Base-by-base conservation (phyloP, 1,140 invertebrate species). In the Eurosta solidaginis region DNA sequence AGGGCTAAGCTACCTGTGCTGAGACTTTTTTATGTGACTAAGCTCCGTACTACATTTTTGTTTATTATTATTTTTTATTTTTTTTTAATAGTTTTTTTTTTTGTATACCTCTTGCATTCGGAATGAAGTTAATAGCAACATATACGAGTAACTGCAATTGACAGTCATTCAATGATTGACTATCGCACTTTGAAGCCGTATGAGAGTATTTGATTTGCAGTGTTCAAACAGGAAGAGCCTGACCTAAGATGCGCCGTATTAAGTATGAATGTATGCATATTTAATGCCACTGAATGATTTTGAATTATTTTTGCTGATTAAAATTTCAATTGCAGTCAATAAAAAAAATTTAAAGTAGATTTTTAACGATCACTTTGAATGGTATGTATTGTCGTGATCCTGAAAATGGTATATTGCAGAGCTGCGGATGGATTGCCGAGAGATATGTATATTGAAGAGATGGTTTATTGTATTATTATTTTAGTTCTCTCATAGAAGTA, bases 271-370 rank as follows among this genome's bases (percentile, higher is more conserved):
- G 33, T 5, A 40, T 40, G 17, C 22, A 68, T 42, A 20, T 54
- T 68, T 68, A 68, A 20, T 68, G 59, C 59, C 59, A 68, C 33
- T 12, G 59, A 20, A 36, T 20, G 59, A 42, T 68, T 68, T 68
- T 68, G 59, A 68, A 68, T 68, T 68, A 68, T 68, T 68, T 29
- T 22, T 17, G 6, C 59, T 68, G 59, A 68, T 68, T 68, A 68
- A 68, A 33, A 40, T 68, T 68, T 36, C 59, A 68, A 68, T 68
- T 68, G 59, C 54, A 4, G 29, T 29, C 33, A 40, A 68, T 68
- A 68, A 47, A 12, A 47, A 68, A 68, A 68, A 40, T 40, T 36
- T 4, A 74, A 74, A 74, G 27, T 74, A 27, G 73, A 47, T 47
- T 47, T 74, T 74, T 74, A 45, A 74, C 73, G 73, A 45, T 45